Base-by-base conservation (phyloP, 2,113 vertebrate genomes). In the Boleophthalmus pectinirostris region DNA sequence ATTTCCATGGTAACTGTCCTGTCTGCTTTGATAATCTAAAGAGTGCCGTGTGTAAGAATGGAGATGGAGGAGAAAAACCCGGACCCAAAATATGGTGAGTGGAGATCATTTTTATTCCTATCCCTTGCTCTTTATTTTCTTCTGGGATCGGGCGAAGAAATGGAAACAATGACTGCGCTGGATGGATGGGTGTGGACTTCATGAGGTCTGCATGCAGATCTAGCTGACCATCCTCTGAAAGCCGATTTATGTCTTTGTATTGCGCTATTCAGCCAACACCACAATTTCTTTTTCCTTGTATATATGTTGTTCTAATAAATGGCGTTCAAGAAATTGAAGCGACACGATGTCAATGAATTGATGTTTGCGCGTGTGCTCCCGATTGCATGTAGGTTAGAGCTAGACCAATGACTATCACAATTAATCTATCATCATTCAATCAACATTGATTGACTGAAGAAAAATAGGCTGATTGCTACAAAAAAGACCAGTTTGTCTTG, bases 41-140 rank as follows among this genome's bases (percentile, higher is more conserved):
- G 75, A 70, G 35, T 78, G 54, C 54, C 16, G 67, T 38, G 74
- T 33, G 68, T 43, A 75, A 85, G 66, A 75, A 93, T 92, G 92
- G 91, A 92, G 74, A 61, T 75, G 71, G 88, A 91, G 57, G 90
- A 89, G 35, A 92, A 91, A 83, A 90, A 84, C 13, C 82, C 87
- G 18, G 90, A 92, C 72, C 68, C 83, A 1, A 92, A 93, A 91
- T 91, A 90, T 80, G 91, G 92, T 92, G 85, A 89, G 90, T 79
- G 13, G 35, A 2, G 13, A 46, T 2, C 13, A 0, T 64, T 63
- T 61, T 56, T 25, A 18, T 5, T 79, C 23, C 16, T 68, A 68
- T 47, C 71, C 61, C 72, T 66, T 68, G 23, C 14, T 80, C 69
- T 69, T 77, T 35, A 33, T 69, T 69, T 70, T 57, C 56, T 38